Conservation (phyloP, 2,888 invertebrate species). For the Dysmachus trigonus region DNA sequence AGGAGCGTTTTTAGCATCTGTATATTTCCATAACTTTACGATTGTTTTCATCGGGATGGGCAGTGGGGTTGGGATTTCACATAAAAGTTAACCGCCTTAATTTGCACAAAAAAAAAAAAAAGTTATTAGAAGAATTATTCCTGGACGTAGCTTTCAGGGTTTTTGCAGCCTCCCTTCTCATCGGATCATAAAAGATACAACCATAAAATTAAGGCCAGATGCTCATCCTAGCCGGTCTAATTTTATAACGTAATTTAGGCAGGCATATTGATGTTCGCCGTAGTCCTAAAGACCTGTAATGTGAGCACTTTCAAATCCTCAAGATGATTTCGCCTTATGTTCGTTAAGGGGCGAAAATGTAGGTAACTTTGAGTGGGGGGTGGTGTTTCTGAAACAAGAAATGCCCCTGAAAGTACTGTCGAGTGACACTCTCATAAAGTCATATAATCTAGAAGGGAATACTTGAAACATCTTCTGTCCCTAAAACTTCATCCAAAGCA, state of each 20-base stretch:
- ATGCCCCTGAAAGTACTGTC: neutral
- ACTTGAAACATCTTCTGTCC: neutral
- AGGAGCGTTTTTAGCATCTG: constrained; percentile 4
- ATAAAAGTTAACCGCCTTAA: constrained; percentile 9
- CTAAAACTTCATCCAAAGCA: neutral
- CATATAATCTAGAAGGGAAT: neutral
- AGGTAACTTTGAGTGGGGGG: neutral
- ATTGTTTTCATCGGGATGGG: neutral
- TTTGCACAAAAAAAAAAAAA: neutral
- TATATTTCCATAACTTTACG: constrained; percentile 17
- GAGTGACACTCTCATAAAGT: neutral
- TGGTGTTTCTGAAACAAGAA: neutral
- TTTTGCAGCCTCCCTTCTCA: neutral
- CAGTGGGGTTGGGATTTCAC: no score
- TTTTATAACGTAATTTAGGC: constrained; percentile 22
- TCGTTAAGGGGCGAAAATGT: neutral
- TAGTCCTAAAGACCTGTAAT: neutral
- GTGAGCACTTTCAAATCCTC: neutral
- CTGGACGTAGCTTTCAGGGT: no score
- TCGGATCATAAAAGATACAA: neutral
- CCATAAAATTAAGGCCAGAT: neutral
- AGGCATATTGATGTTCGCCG: neutral
- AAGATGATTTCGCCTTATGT: neutral
- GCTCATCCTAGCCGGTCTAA: neutral
- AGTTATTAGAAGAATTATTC: neutral